Base-by-base conservation (phyloP, 2,888 invertebrate species). In the Eumerus sabulonum region DNA sequence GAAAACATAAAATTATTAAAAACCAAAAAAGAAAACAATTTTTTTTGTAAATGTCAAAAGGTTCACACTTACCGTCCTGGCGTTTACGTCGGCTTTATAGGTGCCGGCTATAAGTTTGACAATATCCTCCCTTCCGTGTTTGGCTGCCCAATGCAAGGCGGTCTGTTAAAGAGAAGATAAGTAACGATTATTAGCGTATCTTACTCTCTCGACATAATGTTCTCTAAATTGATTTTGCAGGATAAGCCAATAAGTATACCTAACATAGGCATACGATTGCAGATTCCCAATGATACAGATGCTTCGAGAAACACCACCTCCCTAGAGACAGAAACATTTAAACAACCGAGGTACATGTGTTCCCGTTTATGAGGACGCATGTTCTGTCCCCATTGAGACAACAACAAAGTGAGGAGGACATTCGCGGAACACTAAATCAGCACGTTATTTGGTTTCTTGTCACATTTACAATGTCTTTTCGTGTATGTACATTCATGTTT, bases 131-230 rank as follows among this genome's bases (percentile, higher is more conserved):
- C 97, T 95, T 1, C 98, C 98, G 85, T 96, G 95, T 89, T 98
- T 98, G 81, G 97, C 96, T 76, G 96, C 98, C 98, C 98, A 98
- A 89, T 98, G 98, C 85, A 98, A 91, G 59, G 97, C 98, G 82
- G 96, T 98, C 97, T 98, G 91, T 72, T 92, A n/a, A n/a, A 91
- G 72, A 85, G 84, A 82, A 85, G 82, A 82, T 82, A 83, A 81
- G 81, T 40, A 63, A 18, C 36, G 64, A 53, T 14, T 27, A 19
- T 40, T 40, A 40, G 40, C 9, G 40, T n/a, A 9, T n/a, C 11
- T 5, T 9, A 40, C 2, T 7, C 7, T 45, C 14, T 53, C 7
- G 4, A n/a, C 7, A 40, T 16, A 13, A 42, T 18, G 17, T 48
- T 44, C 44, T 18, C 45, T 66, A 59, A 59, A 48, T 54, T 66